A percentile compares a stretch with the other conserved stretches of the same genome.
These are phyloP conservation scores for Stenichneumon culpator DNA, from an alignment of 2,888 invertebrate genomes.

Conservation along the genomic window DNA sequence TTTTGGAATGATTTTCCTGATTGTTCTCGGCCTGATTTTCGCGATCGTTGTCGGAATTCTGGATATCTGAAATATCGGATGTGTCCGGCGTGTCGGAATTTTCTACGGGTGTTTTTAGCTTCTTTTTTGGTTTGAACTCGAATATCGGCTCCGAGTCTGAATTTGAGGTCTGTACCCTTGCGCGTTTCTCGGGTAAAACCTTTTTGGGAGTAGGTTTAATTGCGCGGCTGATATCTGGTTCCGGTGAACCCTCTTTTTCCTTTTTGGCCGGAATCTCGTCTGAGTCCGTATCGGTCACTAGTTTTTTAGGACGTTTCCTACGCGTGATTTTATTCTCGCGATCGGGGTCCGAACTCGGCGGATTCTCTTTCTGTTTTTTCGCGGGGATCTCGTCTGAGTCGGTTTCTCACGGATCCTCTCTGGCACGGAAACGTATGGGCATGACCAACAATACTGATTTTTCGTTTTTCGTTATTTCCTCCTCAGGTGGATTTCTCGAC, in stretches of 20 bases:
- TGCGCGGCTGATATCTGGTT: too few relatives aligned
- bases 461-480: background rate
- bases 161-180: background rate
- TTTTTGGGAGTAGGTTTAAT: too few relatives aligned
- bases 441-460: background rate
- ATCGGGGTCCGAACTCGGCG: background rate
- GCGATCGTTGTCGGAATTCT: too few relatives aligned
- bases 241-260: too few relatives aligned
- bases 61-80: too few relatives aligned
- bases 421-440: background rate
- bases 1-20: too few relatives aligned
- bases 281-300: background rate
- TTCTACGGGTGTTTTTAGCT: too few relatives aligned
- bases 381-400: background rate
- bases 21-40: too few relatives aligned
- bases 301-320: background rate
- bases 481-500: conserved; percentile 52
- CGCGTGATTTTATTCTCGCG: background rate
- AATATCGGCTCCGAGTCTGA: background rate
- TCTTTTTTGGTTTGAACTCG: background rate
- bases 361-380: background rate
- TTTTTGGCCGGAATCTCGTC: background rate
- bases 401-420: background rate
- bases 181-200: background rate
- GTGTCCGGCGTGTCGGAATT: too few relatives aligned